A percentile compares a stretch with the other conserved stretches of the same genome.
Conservation (phyloP, 37 sponge, comb jelly and placozoan species). For the Hormiphora californensis region DNA sequence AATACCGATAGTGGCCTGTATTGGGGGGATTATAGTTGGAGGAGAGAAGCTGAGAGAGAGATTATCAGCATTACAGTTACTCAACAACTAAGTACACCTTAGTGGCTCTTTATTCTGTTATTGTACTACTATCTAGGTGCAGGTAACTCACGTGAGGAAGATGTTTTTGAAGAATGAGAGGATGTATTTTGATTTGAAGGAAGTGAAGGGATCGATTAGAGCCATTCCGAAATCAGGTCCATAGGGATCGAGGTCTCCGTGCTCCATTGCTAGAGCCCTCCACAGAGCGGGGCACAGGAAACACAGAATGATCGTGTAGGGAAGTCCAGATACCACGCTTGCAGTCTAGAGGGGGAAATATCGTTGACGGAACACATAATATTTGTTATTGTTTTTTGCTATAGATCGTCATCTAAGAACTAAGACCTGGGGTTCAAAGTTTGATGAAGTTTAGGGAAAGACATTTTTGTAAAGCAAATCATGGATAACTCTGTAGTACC, state of each 20-base stretch:
- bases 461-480: too few relatives aligned
- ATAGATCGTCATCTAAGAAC: too few relatives aligned
- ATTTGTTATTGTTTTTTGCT: too few relatives aligned
- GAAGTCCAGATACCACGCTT: conserved; percentile 10
- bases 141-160: not conserved
- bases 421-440: too few relatives aligned
- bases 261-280: conserved; percentile 41
- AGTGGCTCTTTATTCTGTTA: too few relatives aligned
- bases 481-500: too few relatives aligned
- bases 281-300: not conserved
- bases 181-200: not conserved
- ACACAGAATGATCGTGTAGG: conserved; percentile 33
- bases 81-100: too few relatives aligned
- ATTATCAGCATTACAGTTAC: not conserved
- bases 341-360: conserved; percentile 26
- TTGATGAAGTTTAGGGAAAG: too few relatives aligned
- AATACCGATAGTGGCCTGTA: conserved; percentile 13
- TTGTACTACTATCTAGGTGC: too few relatives aligned
- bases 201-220: conserved; percentile 16
- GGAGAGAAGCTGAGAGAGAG: not conserved
- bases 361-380: too few relatives aligned
- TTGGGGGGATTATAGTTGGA: not conserved
- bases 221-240: conserved; percentile 28
- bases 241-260: conserved; percentile 26
- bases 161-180: not conserved